Conservation (phyloP, 2,113 vertebrate species). For the Oceanodroma tethys region DNA sequence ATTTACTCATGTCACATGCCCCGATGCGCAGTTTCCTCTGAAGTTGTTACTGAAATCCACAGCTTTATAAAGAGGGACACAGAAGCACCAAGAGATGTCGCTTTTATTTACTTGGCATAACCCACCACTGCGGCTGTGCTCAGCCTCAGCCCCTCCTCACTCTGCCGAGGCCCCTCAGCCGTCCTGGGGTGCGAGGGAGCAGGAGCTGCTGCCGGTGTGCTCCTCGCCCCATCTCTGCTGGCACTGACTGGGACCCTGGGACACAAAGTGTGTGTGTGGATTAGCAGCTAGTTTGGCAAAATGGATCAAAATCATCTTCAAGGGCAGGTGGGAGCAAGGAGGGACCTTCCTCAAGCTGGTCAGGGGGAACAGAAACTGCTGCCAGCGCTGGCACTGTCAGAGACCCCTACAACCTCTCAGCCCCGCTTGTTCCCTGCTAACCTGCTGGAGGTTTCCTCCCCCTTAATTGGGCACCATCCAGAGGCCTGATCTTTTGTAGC, state of each 20-base stretch:
- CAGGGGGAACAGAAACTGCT: not conserved
- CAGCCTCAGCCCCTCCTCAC: not conserved
- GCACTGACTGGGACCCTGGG: too few relatives aligned
- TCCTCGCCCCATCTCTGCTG: not conserved
- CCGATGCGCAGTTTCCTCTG: not conserved
- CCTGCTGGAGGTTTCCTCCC: not conserved
- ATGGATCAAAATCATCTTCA: not conserved
- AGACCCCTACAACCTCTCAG: not conserved
- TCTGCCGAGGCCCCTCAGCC: not conserved
- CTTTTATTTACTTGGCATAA: not conserved
- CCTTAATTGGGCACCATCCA: not conserved
- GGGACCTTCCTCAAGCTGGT: not conserved
- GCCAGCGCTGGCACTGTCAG: not conserved
- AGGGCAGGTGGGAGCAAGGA: not conserved
- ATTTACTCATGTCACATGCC: not conserved
- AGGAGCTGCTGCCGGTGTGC: not conserved
- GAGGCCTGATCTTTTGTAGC: not conserved
- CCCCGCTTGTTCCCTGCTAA: not conserved
- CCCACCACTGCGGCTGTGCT: rapidly evolving
- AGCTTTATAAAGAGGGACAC: not conserved
- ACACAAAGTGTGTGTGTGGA: not conserved
- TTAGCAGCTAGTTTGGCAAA: not conserved
- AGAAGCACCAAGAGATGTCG: not conserved
- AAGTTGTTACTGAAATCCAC: not conserved
- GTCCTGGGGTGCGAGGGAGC: too few relatives aligned